Percentiles rank a stretch among this genome's conserved stretches.
Conservation (phyloP, 1,140 invertebrate genomes). For the Pantala flavescens region DNA sequence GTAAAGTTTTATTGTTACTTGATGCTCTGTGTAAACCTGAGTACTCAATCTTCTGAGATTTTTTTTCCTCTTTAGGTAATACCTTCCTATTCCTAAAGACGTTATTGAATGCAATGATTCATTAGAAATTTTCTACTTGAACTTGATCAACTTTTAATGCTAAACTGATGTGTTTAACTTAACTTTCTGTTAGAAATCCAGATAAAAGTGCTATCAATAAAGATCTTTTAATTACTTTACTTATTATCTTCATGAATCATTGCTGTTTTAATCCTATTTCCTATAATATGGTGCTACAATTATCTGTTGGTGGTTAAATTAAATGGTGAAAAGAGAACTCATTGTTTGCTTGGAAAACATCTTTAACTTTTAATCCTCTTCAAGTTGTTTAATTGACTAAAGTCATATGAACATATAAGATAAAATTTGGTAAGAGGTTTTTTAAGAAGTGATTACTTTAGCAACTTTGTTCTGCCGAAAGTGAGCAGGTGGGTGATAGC, state of each 20-base stretch:
- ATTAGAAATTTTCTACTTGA: neutral
- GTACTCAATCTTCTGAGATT: neutral
- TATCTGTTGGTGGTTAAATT: neutral
- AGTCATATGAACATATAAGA: neutral
- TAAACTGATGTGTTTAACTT: no score
- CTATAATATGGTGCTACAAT: neutral
- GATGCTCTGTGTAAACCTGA: constrained; percentile 4
- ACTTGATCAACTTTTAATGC: no score
- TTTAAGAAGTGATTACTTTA: neutral
- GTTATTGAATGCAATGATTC: neutral
- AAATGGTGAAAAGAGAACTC: neutral
- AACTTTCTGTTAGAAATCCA: no score
- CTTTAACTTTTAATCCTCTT: neutral
- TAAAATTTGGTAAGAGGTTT: neutral
- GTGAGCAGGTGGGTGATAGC: neutral
- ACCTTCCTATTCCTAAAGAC: neutral
- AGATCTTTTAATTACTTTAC: no score
- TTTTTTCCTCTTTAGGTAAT: neutral
- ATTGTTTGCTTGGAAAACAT: neutral
- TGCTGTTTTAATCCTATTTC: neutral
- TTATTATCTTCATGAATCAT: neutral
- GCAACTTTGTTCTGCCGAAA: neutral
- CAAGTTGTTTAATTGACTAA: neutral
- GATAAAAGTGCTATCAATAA: no score
- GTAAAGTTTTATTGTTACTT: constrained; percentile 1